Conservation (phyloP, 1,140 invertebrate species). For the Brachionus angularis region DNA sequence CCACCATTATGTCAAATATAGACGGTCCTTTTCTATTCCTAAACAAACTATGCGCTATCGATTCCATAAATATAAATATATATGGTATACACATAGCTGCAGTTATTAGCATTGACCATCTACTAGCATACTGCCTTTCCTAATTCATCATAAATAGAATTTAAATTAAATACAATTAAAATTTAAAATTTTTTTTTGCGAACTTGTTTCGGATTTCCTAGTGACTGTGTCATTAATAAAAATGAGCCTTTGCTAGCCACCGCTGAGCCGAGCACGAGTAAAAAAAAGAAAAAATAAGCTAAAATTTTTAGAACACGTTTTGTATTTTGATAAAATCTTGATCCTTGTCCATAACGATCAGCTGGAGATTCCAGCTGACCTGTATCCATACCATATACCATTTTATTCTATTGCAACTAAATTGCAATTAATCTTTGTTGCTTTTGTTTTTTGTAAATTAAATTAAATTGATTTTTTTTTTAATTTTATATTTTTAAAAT, state of each 20-base stretch:
- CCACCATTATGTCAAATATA: constrained; percentile 50
- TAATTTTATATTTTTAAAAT: too few species aligned
- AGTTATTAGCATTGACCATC: constrained; percentile 47
- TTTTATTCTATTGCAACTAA: constrained; percentile 36
- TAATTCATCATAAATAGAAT: constrained; percentile 46
- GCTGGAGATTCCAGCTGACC: constrained; percentile 45
- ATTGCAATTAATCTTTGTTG: too few species aligned
- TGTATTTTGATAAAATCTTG: constrained; percentile 45
- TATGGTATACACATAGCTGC: constrained; percentile 51
- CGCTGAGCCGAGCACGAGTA: constrained; percentile 47
- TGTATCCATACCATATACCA: constrained; percentile 41
- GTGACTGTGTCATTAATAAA: constrained; percentile 51
- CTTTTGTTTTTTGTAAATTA: too few species aligned
- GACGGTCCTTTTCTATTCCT: constrained; percentile 50
- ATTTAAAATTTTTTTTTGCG: constrained; percentile 37
- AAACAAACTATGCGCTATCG: constrained; percentile 45
- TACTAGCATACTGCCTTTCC: constrained; percentile 46
- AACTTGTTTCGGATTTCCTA: constrained; percentile 50
- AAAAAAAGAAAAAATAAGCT: constrained; percentile 49
- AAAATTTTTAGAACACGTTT: constrained; percentile 48
- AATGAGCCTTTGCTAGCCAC: constrained; percentile 51
- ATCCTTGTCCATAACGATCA: constrained; percentile 45
- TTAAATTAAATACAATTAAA: constrained; percentile 46
- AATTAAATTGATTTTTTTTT: too few species aligned
- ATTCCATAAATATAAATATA: constrained; percentile 48